These are phyloP conservation scores for Microchrysa polita DNA, from an alignment of 2,888 invertebrate species.

Conservation along the genomic window DNA sequence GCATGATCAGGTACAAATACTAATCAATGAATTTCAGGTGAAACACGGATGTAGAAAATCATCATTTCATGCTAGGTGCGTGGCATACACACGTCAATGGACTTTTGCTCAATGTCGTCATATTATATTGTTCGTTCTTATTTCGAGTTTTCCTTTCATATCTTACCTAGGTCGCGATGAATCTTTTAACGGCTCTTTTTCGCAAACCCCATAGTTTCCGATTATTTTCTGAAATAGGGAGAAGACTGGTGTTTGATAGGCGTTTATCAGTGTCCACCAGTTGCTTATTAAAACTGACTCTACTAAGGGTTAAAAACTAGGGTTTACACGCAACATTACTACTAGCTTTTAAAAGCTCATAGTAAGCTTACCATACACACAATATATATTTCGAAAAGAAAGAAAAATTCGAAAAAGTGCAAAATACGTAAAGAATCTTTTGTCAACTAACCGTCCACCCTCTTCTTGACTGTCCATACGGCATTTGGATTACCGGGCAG, in stretches of 20 bases:
- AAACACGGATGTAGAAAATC: slow-evolving; percentile 67
- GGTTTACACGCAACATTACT: slow-evolving; percentile 10
- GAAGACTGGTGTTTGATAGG: slow-evolving; percentile 93
- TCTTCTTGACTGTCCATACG: slow-evolving; percentile 98
- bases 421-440: neutral
- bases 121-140: slow-evolving; percentile 11
- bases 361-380: slow-evolving; percentile 9
- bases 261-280: slow-evolving; percentile 58
- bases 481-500: slow-evolving; percentile 99
- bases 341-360: neutral
- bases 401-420: slow-evolving; percentile 8
- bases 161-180: slow-evolving; percentile 51
- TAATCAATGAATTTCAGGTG: slow-evolving; percentile 71
- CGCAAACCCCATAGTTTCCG: slow-evolving; percentile 48
- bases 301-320: neutral
- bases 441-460: slow-evolving; percentile 88
- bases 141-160: slow-evolving; percentile 26
- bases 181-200: slow-evolving; percentile 50
- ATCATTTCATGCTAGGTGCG: slow-evolving; percentile 46
- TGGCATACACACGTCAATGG: neutral
- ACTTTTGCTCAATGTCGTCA: neutral
- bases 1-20: slow-evolving; percentile 54
- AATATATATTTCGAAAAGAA: slow-evolving; percentile 8
- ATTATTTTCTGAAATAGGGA: slow-evolving; percentile 75
- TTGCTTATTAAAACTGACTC: slow-evolving; percentile 51